Base-by-base conservation (phyloP, 1,140 invertebrate species). In the Cephus cinctus region DNA sequence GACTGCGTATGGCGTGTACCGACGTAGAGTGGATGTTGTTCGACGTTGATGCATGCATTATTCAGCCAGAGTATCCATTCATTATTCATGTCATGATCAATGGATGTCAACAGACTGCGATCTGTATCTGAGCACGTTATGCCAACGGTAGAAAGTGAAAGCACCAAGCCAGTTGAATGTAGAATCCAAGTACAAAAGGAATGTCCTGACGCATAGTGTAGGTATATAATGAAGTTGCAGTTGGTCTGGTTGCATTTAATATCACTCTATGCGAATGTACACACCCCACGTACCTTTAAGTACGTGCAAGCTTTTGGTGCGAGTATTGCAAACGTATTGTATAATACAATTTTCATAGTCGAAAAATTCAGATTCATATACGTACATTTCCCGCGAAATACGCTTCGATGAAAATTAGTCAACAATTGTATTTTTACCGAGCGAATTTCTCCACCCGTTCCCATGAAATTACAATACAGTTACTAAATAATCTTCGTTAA, bases 11-110 rank as follows among this genome's bases (percentile, higher is more conserved):
- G 25, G 25, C 25, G 6, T 8, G 6, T n/a, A 27, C 9, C 30
- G 18, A 19, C 5, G 19, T 14, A n/a, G 23, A 9, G 19, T 36
- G 20, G 22, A 38, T 27, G 30, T n/a, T 19, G 39, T 61, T 55
- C 57, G 54, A 55, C 57, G 55, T 55, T 57, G 57, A 65, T 57
- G 54, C 57, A 67, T 68, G 62, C 61, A 68, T 68, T 65, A 68
- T 67, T 68, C 65, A 68, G 35, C 30, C 49, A 18, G 47, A 47
- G 54, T 66, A 58, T 65, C 53, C 59, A 63, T 68, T 65, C 58
- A 63, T 68, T 68, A 67, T 65, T 67, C 62, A 63, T 61, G 64
- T 48, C 61, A 51, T 67, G 64, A 68, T 67, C 63, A 65, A 63
- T 63, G 53, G 54, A 59, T 65, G 57, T 66, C 61, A 63, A 65